phyloP scores from a whole-genome alignment of 2,113 vertebrate genomes.

The Ictalurus furcatus region DNA sequence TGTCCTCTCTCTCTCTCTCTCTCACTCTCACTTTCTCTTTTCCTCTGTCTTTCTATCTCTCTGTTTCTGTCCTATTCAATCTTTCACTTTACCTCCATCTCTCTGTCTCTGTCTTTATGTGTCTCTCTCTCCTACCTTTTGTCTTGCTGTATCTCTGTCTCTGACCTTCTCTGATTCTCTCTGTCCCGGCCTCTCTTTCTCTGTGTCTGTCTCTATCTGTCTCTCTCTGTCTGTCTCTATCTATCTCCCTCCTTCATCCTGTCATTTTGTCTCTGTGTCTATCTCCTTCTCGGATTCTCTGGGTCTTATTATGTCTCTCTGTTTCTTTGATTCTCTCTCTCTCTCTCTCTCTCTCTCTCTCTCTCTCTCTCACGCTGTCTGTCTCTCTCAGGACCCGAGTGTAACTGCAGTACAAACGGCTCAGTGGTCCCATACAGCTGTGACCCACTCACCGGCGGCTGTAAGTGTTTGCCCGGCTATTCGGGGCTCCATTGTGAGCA shows the following conservation, averaged over 20 bases:
- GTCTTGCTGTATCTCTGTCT: not conserved
- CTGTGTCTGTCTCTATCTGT: not conserved
- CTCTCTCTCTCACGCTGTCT: not conserved
- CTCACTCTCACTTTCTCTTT: too few species aligned
- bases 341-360: not conserved
- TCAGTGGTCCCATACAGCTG: conserved; percentile 66
- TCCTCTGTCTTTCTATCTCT: not conserved
- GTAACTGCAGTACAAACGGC: conserved; percentile 76
- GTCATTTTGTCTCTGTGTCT: not conserved
- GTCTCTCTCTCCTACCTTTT: too few species aligned
- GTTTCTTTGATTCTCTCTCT: not conserved
- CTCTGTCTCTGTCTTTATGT: not conserved
- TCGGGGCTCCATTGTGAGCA: conserved; percentile 69
- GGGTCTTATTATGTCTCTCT: not conserved
- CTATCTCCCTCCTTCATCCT: too few species aligned
- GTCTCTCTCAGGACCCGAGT: conserved; percentile 45
- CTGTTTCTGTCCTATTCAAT: not conserved
- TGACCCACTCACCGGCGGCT: conserved; percentile 67
- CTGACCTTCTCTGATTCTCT: not conserved
- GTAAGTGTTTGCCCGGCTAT: conserved; percentile 68
- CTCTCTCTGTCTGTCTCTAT: not conserved
- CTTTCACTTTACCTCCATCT: not conserved
- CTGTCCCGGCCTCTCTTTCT: not conserved
- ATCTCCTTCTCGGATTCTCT: not conserved
- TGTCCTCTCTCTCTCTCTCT: not conserved